These are phyloP conservation scores for Mellilla xanthometata DNA, from an alignment of 2,888 invertebrate species.

Conservation along the genomic window DNA sequence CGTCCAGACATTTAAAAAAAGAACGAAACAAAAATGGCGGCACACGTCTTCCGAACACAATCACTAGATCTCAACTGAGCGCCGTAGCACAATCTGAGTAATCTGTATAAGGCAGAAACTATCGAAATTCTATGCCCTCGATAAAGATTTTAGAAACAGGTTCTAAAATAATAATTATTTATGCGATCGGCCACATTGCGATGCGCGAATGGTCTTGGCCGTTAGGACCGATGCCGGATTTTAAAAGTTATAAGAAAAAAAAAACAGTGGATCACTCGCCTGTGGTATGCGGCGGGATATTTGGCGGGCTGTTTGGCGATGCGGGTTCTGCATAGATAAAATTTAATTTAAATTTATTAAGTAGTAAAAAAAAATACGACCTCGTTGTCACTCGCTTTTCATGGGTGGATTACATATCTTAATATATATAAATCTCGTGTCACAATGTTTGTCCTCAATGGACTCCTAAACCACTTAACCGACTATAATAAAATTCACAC, in stretches of 20 bases:
- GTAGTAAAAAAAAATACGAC: too few relatives aligned
- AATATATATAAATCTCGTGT: too few relatives aligned
- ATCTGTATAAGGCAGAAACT: slow-evolving; percentile 33
- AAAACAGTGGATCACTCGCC: slow-evolving; percentile 50
- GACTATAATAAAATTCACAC: too few relatives aligned
- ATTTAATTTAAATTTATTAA: too few relatives aligned
- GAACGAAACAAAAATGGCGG: slow-evolving; percentile 27
- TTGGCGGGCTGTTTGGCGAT: slow-evolving; percentile 37
- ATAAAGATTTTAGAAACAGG: slow-evolving; percentile 47
- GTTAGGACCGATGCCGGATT: slow-evolving; percentile 74
- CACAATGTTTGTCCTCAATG: too few relatives aligned
- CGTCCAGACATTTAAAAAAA: slow-evolving; percentile 25
- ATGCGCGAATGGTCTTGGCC: slow-evolving; percentile 49
- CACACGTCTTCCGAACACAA: slow-evolving; percentile 64
- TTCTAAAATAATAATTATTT: slow-evolving; percentile 20
- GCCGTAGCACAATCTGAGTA: slow-evolving; percentile 34
- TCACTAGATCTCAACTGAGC: slow-evolving; percentile 66
- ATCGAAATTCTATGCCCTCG: slow-evolving; percentile 44
- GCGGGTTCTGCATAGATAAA: slow-evolving; percentile 47
- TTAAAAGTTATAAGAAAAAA: slow-evolving; percentile 63
- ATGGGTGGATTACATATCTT: too few relatives aligned
- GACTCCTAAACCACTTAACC: too few relatives aligned
- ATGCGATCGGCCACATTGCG: slow-evolving; percentile 47
- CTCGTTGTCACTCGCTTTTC: too few relatives aligned
- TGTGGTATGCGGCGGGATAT: slow-evolving; percentile 52